These are phyloP conservation scores for Gymnarchus niloticus DNA, from an alignment of 2,113 vertebrate species.

Conservation along the genomic window DNA sequence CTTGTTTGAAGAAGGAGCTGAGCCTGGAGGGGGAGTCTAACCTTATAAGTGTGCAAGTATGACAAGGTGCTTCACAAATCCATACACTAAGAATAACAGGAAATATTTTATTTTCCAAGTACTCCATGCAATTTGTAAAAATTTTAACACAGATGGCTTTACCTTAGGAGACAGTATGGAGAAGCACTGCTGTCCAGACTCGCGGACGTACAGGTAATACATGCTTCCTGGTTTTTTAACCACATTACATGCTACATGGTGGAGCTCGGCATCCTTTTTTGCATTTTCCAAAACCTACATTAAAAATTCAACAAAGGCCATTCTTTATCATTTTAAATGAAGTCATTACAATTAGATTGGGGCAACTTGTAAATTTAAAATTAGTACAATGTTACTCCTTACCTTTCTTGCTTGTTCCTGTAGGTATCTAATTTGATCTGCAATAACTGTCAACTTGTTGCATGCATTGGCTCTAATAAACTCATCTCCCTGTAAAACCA, in stretches of 20 bases:
- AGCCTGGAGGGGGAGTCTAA: too few species aligned
- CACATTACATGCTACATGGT: conserved; percentile 87
- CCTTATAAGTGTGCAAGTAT: too few species aligned
- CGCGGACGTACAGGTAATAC: conserved; percentile 83
- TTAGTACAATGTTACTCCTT: conserved; percentile 21
- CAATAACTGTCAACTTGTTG: conserved; percentile 80
- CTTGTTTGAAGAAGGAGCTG: background rate
- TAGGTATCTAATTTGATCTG: conserved; percentile 83
- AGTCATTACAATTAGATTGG: background rate
- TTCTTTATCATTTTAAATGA: background rate
- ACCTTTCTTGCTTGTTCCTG: conserved; percentile 92
- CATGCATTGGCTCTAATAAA: conserved; percentile 86
- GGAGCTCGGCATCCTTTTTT: conserved; percentile 81
- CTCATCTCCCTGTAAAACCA: conserved; percentile 68
- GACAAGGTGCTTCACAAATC: too few species aligned
- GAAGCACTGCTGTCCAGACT: conserved; percentile 87
- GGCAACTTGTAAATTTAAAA: background rate
- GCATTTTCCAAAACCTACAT: conserved; percentile 86
- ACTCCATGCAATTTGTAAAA: background rate
- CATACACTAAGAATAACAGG: too few species aligned
- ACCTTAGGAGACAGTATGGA: conserved; percentile 93
- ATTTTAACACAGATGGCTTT: background rate
- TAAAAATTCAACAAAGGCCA: conserved; percentile 11
- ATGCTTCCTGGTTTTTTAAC: conserved; percentile 89
- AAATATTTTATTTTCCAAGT: too few species aligned